A percentile compares a stretch with the other conserved stretches of the same genome.
phyloP scores from a whole-genome alignment of 2,888 invertebrate species.

The Eutolmus rufibarbis region DNA sequence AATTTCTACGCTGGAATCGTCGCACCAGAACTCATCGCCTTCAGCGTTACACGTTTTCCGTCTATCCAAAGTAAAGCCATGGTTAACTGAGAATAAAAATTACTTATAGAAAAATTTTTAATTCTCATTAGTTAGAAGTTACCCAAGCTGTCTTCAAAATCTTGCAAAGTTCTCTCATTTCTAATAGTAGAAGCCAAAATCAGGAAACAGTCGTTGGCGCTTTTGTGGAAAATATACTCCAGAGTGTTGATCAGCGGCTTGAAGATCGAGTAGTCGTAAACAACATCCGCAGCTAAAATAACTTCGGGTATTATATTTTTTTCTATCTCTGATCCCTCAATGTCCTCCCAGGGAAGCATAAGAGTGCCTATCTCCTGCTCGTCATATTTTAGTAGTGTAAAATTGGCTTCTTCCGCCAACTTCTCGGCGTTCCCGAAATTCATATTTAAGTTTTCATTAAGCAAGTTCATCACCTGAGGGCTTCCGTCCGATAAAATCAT shows the following conservation, averaged over 20 bases:
- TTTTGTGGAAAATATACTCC: constrained; percentile 59
- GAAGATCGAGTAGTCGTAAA: constrained; percentile 69
- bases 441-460: constrained; percentile 69
- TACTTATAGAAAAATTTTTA: neutral
- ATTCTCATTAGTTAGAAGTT: constrained; percentile 43
- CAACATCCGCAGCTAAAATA: constrained; percentile 69
- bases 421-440: constrained; percentile 63
- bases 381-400: neutral
- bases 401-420: neutral
- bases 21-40: neutral
- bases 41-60: neutral
- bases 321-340: constrained; percentile 56
- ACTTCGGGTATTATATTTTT: constrained; percentile 60
- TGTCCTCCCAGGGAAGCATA: constrained; percentile 65
- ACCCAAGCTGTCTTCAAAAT: constrained; percentile 69
- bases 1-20: neutral
- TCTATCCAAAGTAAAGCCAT: neutral
- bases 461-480: constrained; percentile 68
- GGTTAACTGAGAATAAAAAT: neutral
- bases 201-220: constrained; percentile 58
- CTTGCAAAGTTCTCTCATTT: constrained; percentile 69
- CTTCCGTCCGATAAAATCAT: constrained; percentile 77
- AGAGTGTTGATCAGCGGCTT: constrained; percentile 63
- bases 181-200: constrained; percentile 70
- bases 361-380: constrained; percentile 26